Percentiles rank a stretch among this genome's conserved stretches.
Conservation (phyloP, 2,888 invertebrate species). For the Andricus quercusramuli region DNA sequence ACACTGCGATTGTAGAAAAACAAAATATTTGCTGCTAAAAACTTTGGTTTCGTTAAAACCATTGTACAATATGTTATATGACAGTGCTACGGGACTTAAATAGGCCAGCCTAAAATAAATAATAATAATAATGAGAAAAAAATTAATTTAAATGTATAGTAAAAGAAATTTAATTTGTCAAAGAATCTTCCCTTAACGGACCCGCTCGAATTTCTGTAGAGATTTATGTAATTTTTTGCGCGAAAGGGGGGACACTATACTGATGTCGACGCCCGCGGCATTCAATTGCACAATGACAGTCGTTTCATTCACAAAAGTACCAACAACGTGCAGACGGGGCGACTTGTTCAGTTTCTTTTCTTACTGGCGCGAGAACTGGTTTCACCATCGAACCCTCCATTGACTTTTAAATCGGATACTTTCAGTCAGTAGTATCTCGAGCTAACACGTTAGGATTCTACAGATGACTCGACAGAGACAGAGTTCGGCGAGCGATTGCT, state of each 20-base stretch:
- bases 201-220: background rate
- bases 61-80: too few species aligned
- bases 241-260: background rate
- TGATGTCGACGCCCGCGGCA: slow-evolving; percentile 4
- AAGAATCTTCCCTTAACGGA: background rate
- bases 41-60: too few species aligned
- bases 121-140: too few species aligned
- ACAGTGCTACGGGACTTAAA: too few species aligned
- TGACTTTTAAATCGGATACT: slow-evolving; percentile 57
- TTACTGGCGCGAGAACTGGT: slow-evolving; percentile 59
- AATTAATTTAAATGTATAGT: background rate
- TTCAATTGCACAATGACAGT: slow-evolving; percentile 35
- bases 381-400: slow-evolving; percentile 52
- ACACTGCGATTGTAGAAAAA: too few species aligned
- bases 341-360: slow-evolving; percentile 40
- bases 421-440: slow-evolving; percentile 37
- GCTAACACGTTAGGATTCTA: slow-evolving; percentile 47
- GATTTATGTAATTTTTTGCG: background rate
- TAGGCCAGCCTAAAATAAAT: too few species aligned
- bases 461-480: slow-evolving; percentile 24
- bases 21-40: too few species aligned
- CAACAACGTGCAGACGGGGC: background rate
- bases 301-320: slow-evolving; percentile 37
- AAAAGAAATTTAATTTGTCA: background rate
- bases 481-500: slow-evolving; percentile 33